Base-by-base conservation (phyloP, 1,140 invertebrate species). In the Nylanderia fulva region DNA sequence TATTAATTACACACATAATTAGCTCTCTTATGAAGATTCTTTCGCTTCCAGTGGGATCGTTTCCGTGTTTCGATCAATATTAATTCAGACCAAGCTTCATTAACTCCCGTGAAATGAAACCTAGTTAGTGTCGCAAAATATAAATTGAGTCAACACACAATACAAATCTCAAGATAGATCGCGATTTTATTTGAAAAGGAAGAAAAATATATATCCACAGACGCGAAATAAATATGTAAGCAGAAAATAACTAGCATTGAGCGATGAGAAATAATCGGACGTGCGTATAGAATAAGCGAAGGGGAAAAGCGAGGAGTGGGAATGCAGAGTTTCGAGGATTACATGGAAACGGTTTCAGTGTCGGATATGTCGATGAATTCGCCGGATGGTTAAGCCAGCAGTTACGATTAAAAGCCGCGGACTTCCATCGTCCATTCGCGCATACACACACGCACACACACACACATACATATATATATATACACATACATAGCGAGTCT, bases 361-460 rank as follows among this genome's bases (percentile, higher is more conserved):
- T 89, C 83, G 88, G 66, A 85, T 71, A 79, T 56, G 85, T 83
- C 85, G 76, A 39, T 54, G 88, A 85, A 84, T 84, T 88, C 83
- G 88, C 77, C 39, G 45, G 52, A 29, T 61, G 85, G 76, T 90
- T 90, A 87, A 89, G 77, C 88, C 63, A 68, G 71, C 69, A 76
- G 60, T 89, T 89, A 68, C 86, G 89, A 90, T 87, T 89, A 90
- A 89, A 90, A 90, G 89, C 88, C 72, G 72, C 66, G 74, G 61
- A 79, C 61, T 75, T 84, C 74, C 80, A 79, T 84, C 36, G 48
- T 80, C 27, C 84, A 72, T 85, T 87, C 75, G 56, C 86, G 45
- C 6, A 15, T 48, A 48, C 8, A 48, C n/a, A n/a, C n/a, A n/a
- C n/a, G n/a, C n/a, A n/a, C n/a, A n/a, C n/a, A n/a, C n/a, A n/a